Evolutionary conservation across 2,888 invertebrate species (phyloP), one percentile per base, ranked within the genome.

Genomic region (Halictus quadricinctus): DNA sequence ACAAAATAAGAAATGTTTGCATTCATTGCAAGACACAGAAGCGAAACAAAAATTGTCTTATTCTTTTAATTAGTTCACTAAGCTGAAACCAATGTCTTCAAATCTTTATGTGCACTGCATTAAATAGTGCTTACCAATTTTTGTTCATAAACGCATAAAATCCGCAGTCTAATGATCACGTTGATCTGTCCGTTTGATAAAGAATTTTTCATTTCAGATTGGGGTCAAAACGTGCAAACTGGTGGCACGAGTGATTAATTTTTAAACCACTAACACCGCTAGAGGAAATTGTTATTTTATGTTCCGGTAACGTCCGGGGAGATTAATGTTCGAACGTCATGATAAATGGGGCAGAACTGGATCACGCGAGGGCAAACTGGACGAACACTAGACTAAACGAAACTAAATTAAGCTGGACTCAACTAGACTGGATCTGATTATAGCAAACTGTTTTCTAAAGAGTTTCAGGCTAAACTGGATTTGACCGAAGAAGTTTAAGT

Each of bases 341-440:
- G 60, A 60, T 25, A 1, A 25, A 25, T 60, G 60, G 25, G 21
- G 60, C 60, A 13, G 25, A 60, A 60, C 60, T 60, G 60, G 60
- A 60, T 60, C 60, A 60, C 13, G 60, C 60, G 25, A 60, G 60
- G 60, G 60, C 13, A 60, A 60, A 60, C 60, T 25, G 60, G 60
- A 60, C 25, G 25, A 25, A 25, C 6, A 6, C 60, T 60, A 25
- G 25, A 60, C 13, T n/a, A 60, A 60, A 25, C 60, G 60, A 60
- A 60, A 60, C 25, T n/a, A 25, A 60, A 25, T 60, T 60, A 25
- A 25, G 25, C 25, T 13, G 60, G n/a, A 25, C 60, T 60, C 25
- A 1, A 4, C 60, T 25, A 25, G 60, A 60, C 60, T 60, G 25
- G 60, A 60, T 60, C 60, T 13, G 60, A 60, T 60, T 12, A 13